Percentiles rank a stretch among this genome's conserved stretches.
phyloP scores from a whole-genome alignment of 2,888 invertebrate species.

The Patella ulyssiponensis region DNA sequence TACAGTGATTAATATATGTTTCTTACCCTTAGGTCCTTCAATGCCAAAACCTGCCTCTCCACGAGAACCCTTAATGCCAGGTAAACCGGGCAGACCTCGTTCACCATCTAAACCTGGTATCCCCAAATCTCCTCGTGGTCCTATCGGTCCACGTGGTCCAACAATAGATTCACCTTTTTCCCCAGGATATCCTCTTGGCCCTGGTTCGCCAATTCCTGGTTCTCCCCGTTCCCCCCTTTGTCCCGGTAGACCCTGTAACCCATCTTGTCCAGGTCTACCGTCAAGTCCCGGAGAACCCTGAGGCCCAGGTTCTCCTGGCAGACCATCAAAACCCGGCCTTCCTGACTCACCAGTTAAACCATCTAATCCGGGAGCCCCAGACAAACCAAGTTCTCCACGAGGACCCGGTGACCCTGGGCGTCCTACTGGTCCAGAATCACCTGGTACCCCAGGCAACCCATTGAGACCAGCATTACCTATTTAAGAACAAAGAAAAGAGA shows the following conservation, averaged over 20 bases:
- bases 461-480: not conserved
- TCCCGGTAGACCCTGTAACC: conserved; percentile 26
- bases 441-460: not conserved
- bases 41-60: conserved; percentile 10
- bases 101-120: conserved; percentile 22
- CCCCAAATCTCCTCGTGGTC: conserved; percentile 35
- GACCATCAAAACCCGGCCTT: conserved; percentile 18
- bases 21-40: not conserved
- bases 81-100: conserved; percentile 44
- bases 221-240: conserved; percentile 29
- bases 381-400: conserved; percentile 20
- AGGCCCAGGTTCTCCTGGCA: conserved; percentile 29
- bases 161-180: conserved; percentile 36
- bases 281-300: conserved; percentile 28
- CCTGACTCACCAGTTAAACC: conserved; percentile 25
- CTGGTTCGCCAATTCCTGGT: conserved; percentile 33
- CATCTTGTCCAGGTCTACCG: conserved; percentile 34
- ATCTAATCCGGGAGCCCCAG: conserved; percentile 20
- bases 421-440: conserved; percentile 23
- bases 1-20: too few relatives aligned
- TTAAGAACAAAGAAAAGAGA: too few relatives aligned
- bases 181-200: conserved; percentile 14
- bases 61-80: conserved; percentile 29
- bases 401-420: conserved; percentile 22
- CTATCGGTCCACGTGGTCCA: conserved; percentile 41